Evolutionary conservation across 1,140 invertebrate species (phyloP).

Genomic region (Papilio machaon): DNA sequence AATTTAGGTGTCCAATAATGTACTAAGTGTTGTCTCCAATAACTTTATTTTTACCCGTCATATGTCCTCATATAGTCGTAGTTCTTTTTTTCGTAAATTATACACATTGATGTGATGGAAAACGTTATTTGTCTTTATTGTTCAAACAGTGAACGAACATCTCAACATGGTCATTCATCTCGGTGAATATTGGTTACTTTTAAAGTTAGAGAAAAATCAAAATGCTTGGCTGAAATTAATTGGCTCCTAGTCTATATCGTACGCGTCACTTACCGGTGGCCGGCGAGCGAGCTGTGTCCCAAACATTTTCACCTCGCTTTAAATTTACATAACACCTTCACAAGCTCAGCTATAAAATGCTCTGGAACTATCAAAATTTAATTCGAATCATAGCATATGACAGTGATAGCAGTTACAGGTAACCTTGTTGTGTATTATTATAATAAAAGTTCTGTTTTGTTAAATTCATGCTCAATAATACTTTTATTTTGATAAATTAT

Average conservation of each 20-base stretch:
- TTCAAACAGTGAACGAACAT: too few species aligned
- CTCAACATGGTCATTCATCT: too few species aligned
- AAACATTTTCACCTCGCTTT: constrained; percentile 9
- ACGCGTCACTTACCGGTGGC: constrained; percentile 13
- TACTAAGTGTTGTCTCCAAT: too few species aligned
- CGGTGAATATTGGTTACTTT: too few species aligned
- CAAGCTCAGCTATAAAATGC: constrained; percentile 26
- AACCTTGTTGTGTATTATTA: not conserved
- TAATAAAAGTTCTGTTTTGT: not conserved
- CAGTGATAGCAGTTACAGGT: not conserved
- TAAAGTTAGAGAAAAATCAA: not conserved
- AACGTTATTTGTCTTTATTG: too few species aligned
- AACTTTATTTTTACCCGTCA: too few species aligned
- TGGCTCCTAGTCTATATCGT: constrained; percentile 16
- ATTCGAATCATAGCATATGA: not conserved
- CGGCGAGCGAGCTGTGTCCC: not conserved
- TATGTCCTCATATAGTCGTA: too few species aligned
- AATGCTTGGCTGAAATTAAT: constrained; percentile 1
- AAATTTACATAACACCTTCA: constrained; percentile 40
- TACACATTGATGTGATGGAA: too few species aligned
- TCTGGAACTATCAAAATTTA: constrained; percentile 14
- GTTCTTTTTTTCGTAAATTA: too few species aligned
- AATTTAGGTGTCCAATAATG: too few species aligned
- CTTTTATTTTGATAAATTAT: not conserved
- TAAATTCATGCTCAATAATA: constrained; percentile 1